phyloP scores from a whole-genome alignment of 2,797 vertebrate genomes.

The Rhinella marina region DNA sequence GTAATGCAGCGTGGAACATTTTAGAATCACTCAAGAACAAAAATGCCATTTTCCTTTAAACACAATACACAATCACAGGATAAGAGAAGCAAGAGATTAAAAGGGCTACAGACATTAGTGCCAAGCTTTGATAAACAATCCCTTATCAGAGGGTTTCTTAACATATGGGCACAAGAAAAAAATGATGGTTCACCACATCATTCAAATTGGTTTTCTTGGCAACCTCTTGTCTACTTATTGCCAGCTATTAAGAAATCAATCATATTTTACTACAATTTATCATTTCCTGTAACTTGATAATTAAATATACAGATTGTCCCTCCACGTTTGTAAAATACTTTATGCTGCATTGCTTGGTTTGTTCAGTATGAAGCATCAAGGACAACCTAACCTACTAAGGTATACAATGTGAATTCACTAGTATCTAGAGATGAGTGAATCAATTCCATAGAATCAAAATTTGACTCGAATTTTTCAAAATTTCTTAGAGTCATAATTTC shows the following conservation, averaged over 20 bases:
- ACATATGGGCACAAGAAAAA: background rate
- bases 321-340: background rate
- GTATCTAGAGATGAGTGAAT: no score
- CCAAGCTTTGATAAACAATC: constrained; percentile 22
- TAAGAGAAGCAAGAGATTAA: constrained; percentile 9
- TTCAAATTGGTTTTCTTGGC: background rate
- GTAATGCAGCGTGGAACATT: constrained; percentile 7
- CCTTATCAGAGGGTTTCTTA: constrained; percentile 1
- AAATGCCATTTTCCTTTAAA: constrained; percentile 57
- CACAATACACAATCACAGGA: constrained; percentile 58
- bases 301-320: background rate
- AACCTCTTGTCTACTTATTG: background rate
- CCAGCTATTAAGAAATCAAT: background rate
- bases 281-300: background rate
- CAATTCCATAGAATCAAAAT: no score
- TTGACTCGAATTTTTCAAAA: no score
- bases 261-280: background rate
- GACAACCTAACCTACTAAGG: no score
- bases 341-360: background rate
- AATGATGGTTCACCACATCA: background rate
- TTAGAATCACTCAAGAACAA: constrained; percentile 40
- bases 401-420: no score
- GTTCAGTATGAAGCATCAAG: background rate
- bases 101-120: background rate
- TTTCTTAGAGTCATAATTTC: no score